phyloP scores from a whole-genome alignment of 1,140 invertebrate genomes.

The Drosophila suzukii region DNA sequence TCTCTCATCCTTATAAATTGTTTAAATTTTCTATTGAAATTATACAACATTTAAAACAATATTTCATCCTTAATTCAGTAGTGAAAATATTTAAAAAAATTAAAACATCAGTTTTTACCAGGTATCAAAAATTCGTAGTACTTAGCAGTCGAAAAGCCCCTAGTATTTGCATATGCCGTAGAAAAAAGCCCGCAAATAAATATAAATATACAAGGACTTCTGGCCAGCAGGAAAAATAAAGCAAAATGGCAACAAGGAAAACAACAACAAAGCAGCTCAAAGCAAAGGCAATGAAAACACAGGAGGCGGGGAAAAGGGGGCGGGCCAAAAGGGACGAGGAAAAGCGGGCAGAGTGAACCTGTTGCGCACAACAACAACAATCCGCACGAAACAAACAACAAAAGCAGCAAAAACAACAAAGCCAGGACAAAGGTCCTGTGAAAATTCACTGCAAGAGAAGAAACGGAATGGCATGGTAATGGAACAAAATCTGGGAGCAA shows the following conservation, averaged over 20 bases:
- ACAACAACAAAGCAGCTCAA: constrained; percentile 48
- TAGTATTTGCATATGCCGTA: constrained; percentile 65
- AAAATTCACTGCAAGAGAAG: constrained; percentile 19
- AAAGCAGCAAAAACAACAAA: constrained; percentile 30
- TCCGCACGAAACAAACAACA: constrained; percentile 46
- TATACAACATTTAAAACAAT: too few relatives aligned
- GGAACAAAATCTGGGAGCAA: constrained; percentile 11
- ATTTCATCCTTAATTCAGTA: too few relatives aligned
- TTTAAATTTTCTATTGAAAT: too few relatives aligned
- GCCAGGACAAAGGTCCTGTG: constrained; percentile 21
- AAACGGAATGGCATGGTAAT: constrained; percentile 18
- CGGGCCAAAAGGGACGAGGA: constrained; percentile 8
- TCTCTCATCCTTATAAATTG: too few relatives aligned
- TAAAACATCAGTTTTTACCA: background rate
- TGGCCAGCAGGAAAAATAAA: constrained; percentile 27
- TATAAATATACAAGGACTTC: constrained; percentile 42
- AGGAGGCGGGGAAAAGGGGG: constrained; percentile 3
- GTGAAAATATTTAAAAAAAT: too few relatives aligned
- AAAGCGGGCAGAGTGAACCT: constrained; percentile 55
- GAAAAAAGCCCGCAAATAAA: constrained; percentile 36
- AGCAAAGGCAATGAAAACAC: constrained; percentile 48
- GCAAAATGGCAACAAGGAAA: constrained; percentile 51
- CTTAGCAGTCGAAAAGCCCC: background rate
- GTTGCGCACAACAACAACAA: constrained; percentile 65
- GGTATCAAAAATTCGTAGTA: background rate